A percentile compares a stretch with the other conserved stretches of the same genome.
These are phyloP conservation scores for Centruroides sculpturatus DNA, from an alignment of 1,140 invertebrate genomes.

Conservation along the genomic window DNA sequence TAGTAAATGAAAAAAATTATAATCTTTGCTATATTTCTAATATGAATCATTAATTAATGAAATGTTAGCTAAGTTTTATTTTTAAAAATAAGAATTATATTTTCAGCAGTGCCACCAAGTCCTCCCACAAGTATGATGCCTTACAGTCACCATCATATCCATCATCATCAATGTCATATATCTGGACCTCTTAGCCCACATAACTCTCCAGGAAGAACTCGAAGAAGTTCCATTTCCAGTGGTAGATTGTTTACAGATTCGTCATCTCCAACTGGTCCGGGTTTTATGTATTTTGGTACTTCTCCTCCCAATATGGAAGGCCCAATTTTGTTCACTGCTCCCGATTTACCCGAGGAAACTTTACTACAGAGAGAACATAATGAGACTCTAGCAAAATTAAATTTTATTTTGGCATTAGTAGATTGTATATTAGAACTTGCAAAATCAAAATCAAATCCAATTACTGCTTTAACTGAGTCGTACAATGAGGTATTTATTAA, in stretches of 20 bases:
- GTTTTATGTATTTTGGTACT: slow-evolving; percentile 12
- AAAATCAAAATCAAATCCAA: slow-evolving; percentile 52
- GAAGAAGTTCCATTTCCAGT: slow-evolving; percentile 1
- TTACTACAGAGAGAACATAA: slow-evolving; percentile 80
- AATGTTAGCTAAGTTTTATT: no score
- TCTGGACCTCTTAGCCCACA: neutral
- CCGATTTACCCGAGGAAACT: slow-evolving; percentile 88
- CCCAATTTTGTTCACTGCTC: slow-evolving; percentile 65
- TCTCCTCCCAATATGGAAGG: slow-evolving; percentile 37
- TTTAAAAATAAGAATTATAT: no score
- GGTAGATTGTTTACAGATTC: slow-evolving; percentile 1
- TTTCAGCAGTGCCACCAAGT: slow-evolving; percentile 7
- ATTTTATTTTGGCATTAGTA: slow-evolving; percentile 78
- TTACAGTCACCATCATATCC: slow-evolving; percentile 4
- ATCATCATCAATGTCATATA: neutral
- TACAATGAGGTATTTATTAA: no score
- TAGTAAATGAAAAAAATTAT: no score
- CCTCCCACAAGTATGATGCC: slow-evolving; percentile 1
- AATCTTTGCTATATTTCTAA: no score
- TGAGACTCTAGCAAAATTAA: slow-evolving; percentile 80
- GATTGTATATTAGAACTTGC: slow-evolving; percentile 82
- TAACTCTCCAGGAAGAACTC: slow-evolving; percentile 4
- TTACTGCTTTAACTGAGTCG: slow-evolving; percentile 34
- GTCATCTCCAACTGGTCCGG: slow-evolving; percentile 1
- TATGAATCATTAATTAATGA: no score